phyloP scores from a whole-genome alignment of 1,140 invertebrate genomes.

The Lineus longissimus region DNA sequence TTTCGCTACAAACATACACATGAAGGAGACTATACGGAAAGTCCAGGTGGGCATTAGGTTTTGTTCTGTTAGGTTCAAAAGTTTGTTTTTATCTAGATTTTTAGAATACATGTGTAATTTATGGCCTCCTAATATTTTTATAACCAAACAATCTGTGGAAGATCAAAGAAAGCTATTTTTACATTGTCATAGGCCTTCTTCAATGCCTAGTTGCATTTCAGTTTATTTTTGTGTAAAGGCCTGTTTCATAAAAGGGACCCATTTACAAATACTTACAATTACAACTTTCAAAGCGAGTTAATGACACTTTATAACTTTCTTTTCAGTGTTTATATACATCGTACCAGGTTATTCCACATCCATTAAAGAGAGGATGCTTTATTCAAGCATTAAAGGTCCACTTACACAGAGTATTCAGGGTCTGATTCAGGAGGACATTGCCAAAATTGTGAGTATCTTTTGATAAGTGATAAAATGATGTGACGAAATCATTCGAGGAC shows the following conservation, averaged over 20 bases:
- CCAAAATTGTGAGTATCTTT: constrained; percentile 75
- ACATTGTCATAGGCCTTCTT: neutral
- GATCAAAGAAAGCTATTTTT: constrained; percentile 5
- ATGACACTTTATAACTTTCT: no score
- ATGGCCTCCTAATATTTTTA: neutral
- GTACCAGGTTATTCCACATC: constrained; percentile 93
- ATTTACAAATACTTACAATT: no score
- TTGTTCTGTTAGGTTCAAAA: constrained; percentile 14
- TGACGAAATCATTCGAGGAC: no score
- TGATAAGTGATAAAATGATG: no score
- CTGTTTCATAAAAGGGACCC: no score
- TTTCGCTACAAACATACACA: constrained; percentile 87
- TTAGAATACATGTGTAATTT: neutral
- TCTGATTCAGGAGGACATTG: constrained; percentile 65
- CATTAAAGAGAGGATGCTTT: constrained; percentile 95
- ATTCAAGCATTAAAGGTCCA: constrained; percentile 91
- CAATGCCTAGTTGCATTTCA: neutral
- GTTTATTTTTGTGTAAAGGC: neutral
- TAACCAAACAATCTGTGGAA: neutral
- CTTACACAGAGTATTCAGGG: constrained; percentile 70
- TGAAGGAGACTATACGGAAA: constrained; percentile 83
- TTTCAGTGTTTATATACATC: constrained; percentile 93
- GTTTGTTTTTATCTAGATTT: no score
- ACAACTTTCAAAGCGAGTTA: no score
- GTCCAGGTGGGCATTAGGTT: constrained; percentile 63